A percentile compares a stretch with the other conserved stretches of the same genome.
phyloP scores from a whole-genome alignment of 30 jellyfish, hydroid and myxozoan genomes.

The Hydractinia echinata region DNA sequence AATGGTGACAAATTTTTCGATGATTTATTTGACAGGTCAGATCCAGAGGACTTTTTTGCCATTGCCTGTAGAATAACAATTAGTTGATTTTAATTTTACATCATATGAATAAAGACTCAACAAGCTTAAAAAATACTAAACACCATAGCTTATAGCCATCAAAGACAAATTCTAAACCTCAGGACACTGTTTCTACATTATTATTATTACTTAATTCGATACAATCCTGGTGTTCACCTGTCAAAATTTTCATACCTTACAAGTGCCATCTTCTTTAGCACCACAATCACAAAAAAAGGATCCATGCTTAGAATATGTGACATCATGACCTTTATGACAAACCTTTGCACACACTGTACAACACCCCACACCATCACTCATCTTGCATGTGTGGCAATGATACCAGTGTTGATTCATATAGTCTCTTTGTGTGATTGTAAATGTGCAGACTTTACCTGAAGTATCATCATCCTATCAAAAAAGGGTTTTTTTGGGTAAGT shows the following conservation, averaged over 20 bases:
- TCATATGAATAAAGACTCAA: not conserved
- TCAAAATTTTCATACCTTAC: conserved; percentile 50
- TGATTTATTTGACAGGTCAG: not conserved
- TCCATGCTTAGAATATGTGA: conserved; percentile 89
- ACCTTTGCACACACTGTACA: conserved; percentile 94
- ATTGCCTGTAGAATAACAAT: conserved; percentile 26
- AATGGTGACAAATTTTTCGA: conserved; percentile 41
- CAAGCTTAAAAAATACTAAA: not conserved
- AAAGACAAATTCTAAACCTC: no score
- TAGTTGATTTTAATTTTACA: not conserved
- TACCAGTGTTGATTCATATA: conserved; percentile 94
- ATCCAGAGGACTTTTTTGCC: conserved; percentile 31
- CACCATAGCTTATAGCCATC: no score
- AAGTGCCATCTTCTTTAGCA: conserved; percentile 93
- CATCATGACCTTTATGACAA: conserved; percentile 93
- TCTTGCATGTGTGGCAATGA: conserved; percentile 96
- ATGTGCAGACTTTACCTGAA: conserved; percentile 67
- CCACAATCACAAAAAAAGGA: conserved; percentile 96
- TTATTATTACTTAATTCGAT: no score
- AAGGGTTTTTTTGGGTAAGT: not conserved
- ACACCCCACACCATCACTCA: conserved; percentile 95
- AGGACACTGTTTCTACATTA: no score
- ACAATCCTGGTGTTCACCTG: no score
- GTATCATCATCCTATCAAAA: conserved; percentile 62
- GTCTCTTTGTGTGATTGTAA: conserved; percentile 83